Percentiles rank a stretch among this genome's conserved stretches.
Evolutionary conservation across 2,797 vertebrate species (phyloP).

Genomic region (Mormyrops boulengeri): DNA sequence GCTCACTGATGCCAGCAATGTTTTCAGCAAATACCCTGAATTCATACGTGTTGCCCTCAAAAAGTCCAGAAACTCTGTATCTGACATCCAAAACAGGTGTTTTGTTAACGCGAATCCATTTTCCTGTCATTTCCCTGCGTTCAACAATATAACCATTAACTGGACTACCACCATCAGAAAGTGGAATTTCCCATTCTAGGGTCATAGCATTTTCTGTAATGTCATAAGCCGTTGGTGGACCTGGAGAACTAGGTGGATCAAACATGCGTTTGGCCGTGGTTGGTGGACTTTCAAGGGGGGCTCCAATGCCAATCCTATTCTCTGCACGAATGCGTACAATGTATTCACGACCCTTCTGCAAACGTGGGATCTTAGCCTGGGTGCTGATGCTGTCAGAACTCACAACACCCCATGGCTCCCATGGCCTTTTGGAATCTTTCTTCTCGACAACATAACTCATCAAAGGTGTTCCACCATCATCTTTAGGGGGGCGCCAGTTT

Average conservation of each 20-base stretch:
- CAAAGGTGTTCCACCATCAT: slow-evolving; percentile 92
- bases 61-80: slow-evolving; percentile 87
- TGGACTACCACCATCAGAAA: slow-evolving; percentile 89
- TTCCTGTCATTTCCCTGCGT: slow-evolving; percentile 90
- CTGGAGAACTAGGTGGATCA: slow-evolving; percentile 88
- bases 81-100: slow-evolving; percentile 85
- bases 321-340: slow-evolving; percentile 89
- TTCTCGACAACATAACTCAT: slow-evolving; percentile 95
- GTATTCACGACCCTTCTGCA: slow-evolving; percentile 92
- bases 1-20: slow-evolving; percentile 83
- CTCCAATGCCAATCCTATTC: slow-evolving; percentile 93
- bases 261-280: slow-evolving; percentile 93
- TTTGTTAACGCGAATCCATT: slow-evolving; percentile 97
- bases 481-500: slow-evolving; percentile 90
- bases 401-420: slow-evolving; percentile 92
- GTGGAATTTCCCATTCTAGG: slow-evolving; percentile 81
- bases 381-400: slow-evolving; percentile 78
- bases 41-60: slow-evolving; percentile 93
- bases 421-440: slow-evolving; percentile 83
- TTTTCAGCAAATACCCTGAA: slow-evolving; percentile 98
- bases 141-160: slow-evolving; percentile 93
- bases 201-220: slow-evolving; percentile 92
- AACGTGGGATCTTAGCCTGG: slow-evolving; percentile 84
- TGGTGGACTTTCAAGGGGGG: slow-evolving; percentile 84
- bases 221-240: slow-evolving; percentile 80